Evolutionary conservation across 2,113 vertebrate species (phyloP).

Genomic region (Forbesichthys papilliferus): DNA sequence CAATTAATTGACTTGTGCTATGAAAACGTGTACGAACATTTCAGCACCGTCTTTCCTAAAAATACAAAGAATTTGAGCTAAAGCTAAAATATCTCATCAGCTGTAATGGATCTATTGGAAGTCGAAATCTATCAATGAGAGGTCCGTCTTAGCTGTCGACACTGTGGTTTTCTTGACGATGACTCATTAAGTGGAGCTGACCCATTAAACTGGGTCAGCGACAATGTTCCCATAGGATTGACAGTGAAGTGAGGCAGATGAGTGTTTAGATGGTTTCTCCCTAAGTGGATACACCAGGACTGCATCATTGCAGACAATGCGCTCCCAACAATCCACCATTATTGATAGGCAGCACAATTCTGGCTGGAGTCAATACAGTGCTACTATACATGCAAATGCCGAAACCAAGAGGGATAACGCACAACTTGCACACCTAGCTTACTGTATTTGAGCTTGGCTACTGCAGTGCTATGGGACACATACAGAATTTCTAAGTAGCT

Average conservation of each 20-base stretch:
- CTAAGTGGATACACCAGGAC: constrained; percentile 64
- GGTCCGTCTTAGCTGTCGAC: constrained; percentile 25
- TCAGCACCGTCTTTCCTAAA: background rate
- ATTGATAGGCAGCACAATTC: constrained; percentile 54
- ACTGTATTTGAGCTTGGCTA: constrained; percentile 8
- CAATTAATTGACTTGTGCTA: too few species aligned
- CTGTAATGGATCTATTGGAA: background rate
- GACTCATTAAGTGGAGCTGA: constrained; percentile 71
- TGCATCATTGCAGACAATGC: constrained; percentile 46
- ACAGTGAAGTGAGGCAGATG: constrained; percentile 62
- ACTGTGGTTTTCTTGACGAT: constrained; percentile 38
- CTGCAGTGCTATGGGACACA: constrained; percentile 26
- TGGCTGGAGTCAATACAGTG: constrained; percentile 50
- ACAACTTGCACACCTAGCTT: background rate
- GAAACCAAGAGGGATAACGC: constrained; percentile 11
- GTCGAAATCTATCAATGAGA: constrained; percentile 24
- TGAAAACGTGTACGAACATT: too few species aligned
- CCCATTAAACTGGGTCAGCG: constrained; percentile 57
- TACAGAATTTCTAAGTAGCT: constrained; percentile 29
- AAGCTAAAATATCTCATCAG: background rate
- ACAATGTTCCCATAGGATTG: constrained; percentile 54
- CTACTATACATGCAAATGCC: constrained; percentile 46
- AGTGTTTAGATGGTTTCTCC: constrained; percentile 67
- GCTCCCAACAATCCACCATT: constrained; percentile 30
- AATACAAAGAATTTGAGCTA: background rate